These are phyloP conservation scores for Papilio gigon DNA, from an alignment of 2,888 invertebrate genomes.

Conservation along the genomic window DNA sequence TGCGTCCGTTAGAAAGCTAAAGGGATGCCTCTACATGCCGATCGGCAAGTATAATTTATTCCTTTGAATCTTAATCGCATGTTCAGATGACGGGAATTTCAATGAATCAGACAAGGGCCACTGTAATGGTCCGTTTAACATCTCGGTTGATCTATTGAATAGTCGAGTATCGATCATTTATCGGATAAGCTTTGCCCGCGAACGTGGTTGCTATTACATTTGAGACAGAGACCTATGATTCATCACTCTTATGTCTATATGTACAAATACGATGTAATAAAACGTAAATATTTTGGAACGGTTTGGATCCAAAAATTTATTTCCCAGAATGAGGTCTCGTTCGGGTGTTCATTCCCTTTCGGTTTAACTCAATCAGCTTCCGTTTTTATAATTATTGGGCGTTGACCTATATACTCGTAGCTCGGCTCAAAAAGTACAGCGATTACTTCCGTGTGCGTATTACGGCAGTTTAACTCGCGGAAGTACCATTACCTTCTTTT, in stretches of 20 bases:
- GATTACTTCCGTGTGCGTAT: background rate
- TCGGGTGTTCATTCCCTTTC: background rate
- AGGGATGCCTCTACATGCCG: background rate
- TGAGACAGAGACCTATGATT: no score
- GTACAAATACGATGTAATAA: no score
- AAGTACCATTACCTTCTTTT: background rate
- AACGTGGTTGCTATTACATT: constrained; percentile 1
- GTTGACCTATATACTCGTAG: constrained; percentile 8
- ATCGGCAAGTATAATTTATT: constrained; percentile 39
- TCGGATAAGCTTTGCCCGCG: constrained; percentile 11
- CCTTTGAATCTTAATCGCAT: constrained; percentile 37
- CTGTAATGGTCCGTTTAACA: constrained; percentile 18
- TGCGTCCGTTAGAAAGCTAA: constrained; percentile 21
- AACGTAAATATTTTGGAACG: background rate
- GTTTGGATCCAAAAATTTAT: background rate
- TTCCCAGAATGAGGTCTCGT: background rate
- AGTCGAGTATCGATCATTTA: constrained; percentile 22
- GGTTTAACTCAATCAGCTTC: constrained; percentile 9
- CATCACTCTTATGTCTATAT: no score
- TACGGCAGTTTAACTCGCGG: background rate
- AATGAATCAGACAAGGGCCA: constrained; percentile 27
- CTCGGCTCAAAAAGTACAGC: background rate
- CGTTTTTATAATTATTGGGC: constrained; percentile 14
- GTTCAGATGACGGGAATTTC: constrained; percentile 34
- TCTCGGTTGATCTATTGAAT: constrained; percentile 22